A percentile compares a stretch with the other conserved stretches of the same genome.
Evolutionary conservation across 2,797 vertebrate genomes (phyloP).

Genomic region (Lepus townsendii): DNA sequence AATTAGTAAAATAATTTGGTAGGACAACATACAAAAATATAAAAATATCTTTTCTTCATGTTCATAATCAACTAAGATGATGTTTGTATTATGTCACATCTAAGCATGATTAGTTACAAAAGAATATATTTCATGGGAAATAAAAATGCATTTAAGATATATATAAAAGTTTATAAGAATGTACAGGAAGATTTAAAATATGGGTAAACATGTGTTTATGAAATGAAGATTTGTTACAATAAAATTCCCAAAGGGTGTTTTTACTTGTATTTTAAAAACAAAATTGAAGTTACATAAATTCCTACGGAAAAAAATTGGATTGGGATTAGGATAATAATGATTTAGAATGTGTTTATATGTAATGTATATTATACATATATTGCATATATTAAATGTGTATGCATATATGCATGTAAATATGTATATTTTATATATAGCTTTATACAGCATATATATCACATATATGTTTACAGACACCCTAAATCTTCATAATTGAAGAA

Average conservation of each 20-base stretch:
- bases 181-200: not conserved
- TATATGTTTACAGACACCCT: not conserved
- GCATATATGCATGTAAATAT: not conserved
- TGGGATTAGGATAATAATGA: not conserved
- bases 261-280: not conserved
- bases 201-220: not conserved
- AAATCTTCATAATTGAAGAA: not conserved
- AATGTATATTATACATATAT: not conserved
- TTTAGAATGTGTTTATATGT: too few relatives aligned
- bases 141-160: not conserved
- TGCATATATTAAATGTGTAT: not conserved
- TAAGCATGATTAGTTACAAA: not conserved
- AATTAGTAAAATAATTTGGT: not conserved
- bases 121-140: not conserved
- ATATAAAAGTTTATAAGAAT: not conserved
- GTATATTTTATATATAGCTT: not conserved
- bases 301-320: conserved; percentile 3
- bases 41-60: not conserved
- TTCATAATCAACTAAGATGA: not conserved
- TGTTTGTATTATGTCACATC: not conserved
- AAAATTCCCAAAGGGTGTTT: not conserved
- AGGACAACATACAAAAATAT: not conserved
- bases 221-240: not conserved
- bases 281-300: not conserved
- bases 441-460: not conserved